Evolutionary conservation across 2,888 invertebrate genomes (phyloP), one percentile per base, ranked within the genome.

Genomic region (Ophion obscuratus): DNA sequence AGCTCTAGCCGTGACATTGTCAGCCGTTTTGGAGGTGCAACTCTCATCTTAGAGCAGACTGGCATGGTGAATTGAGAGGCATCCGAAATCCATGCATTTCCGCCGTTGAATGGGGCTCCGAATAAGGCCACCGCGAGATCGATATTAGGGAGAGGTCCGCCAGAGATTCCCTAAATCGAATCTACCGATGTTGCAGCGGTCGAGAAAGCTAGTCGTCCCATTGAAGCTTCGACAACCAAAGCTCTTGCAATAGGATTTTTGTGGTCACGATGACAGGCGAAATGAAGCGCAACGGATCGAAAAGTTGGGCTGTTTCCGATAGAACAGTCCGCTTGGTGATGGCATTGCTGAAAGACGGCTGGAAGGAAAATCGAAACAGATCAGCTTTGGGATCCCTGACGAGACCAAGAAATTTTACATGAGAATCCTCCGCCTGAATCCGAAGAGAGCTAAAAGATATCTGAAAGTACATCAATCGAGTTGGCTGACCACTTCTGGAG

Each of bases 1-100:
- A 87, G 71, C 77, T 87, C 84, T 17, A 86, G 83, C 17, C 84
- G 78, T 24, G 85, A 84, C 10, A 88, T 81, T 7, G 84, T 77
- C n/a, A 87, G 31, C 11, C 68, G 61, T 64, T 84, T 88, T 14
- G 88, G 57, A 7, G 88, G 86, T 9, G 81, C 86, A 17, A 83
- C 79, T 31, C 74, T 74, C 7, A 79, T 83, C 31, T 83, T 62
- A 2, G 62, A 62, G 20, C 62, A 62, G 20, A 62, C 64, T 66
- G 64, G 6, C 64, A 66, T 66, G 2, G 64, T 36, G 31, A 31
- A 31, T 31, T 47, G 68, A 1, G 47, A 44, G 20, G 44, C 24
- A 20, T 47, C 47, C 20, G 68, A 68, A 68, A 47, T 0, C 47
- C 47, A 3, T 68, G 68, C 11, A 68, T 17, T 68, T 68, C 68